Conservation (phyloP, 1,140 invertebrate genomes). For the Platorchestia sp. region DNA sequence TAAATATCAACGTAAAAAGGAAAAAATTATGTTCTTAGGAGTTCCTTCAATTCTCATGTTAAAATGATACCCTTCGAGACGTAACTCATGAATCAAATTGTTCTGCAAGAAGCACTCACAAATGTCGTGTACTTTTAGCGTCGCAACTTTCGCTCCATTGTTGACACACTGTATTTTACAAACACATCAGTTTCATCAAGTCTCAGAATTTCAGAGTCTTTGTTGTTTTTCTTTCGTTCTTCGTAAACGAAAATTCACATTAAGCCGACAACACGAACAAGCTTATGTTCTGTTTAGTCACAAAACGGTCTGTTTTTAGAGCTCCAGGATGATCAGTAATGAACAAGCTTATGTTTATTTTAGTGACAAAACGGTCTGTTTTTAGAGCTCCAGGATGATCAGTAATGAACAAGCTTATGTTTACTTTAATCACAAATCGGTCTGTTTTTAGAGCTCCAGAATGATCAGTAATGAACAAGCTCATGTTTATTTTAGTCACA, state of each 20-base stretch:
- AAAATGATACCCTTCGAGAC: not conserved
- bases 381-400: too few species aligned
- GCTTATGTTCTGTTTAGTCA: too few species aligned
- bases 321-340: too few species aligned
- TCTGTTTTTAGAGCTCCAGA: not conserved
- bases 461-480: not conserved
- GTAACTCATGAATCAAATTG: not conserved
- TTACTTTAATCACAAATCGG: not conserved
- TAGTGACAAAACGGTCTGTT: too few species aligned
- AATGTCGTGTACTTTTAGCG: not conserved
- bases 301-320: too few species aligned
- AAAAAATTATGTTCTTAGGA: not conserved
- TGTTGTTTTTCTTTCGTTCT: not conserved
- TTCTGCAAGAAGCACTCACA: not conserved
- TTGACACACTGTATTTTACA: not conserved
- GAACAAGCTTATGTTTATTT: too few species aligned
- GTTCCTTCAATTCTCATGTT: not conserved
- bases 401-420: not conserved
- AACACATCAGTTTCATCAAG: not conserved
- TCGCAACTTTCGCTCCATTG: not conserved
- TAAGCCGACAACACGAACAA: too few species aligned
- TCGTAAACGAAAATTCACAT: not conserved
- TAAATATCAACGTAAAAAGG: not conserved
- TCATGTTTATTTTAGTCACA: not conserved
- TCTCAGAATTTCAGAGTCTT: not conserved